These are phyloP conservation scores for Rhinichthys osculus DNA, from an alignment of 2,797 vertebrate genomes.

Conservation along the genomic window DNA sequence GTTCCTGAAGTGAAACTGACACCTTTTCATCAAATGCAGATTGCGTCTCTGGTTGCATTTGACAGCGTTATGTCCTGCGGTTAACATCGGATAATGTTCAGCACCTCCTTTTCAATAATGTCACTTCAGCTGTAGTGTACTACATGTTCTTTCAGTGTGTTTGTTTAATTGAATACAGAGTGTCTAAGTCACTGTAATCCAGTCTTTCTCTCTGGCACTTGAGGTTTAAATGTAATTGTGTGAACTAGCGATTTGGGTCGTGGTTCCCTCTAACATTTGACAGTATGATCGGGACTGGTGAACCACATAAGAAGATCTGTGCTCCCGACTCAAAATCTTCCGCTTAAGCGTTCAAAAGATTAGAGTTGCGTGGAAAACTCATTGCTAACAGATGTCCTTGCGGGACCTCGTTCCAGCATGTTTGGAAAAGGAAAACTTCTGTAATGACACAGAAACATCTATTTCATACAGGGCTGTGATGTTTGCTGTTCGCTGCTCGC, in stretches of 20 bases:
- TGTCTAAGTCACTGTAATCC: conserved; percentile 8
- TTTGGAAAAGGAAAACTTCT: conserved; percentile 37
- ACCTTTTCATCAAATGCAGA: neutral
- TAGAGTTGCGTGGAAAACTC: conserved; percentile 46
- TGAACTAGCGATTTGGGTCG: conserved; percentile 41
- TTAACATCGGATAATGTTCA: neutral
- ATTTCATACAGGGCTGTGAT: conserved; percentile 22
- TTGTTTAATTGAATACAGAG: conserved; percentile 6
- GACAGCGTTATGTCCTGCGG: neutral
- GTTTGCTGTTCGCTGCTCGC: neutral
- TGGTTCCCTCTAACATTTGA: conserved; percentile 53
- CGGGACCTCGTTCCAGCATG: conserved; percentile 15
- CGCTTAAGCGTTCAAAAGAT: conserved; percentile 54
- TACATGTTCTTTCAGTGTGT: neutral
- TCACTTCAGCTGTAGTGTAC: neutral
- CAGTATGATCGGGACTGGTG: conserved; percentile 56
- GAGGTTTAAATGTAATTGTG: conserved; percentile 17
- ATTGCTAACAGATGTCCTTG: conserved; percentile 51
- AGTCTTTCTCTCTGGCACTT: neutral
- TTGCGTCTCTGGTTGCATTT: conserved; percentile 7
- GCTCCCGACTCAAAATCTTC: conserved; percentile 60
- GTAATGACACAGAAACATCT: conserved; percentile 4
- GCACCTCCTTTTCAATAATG: neutral
- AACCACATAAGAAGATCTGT: conserved; percentile 60
- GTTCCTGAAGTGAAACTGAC: neutral